Evolutionary conservation across 37 sponge, comb jelly and placozoan species (phyloP), one percentile per base, ranked within the genome.

Genomic region (Spongilla lacustris): DNA sequence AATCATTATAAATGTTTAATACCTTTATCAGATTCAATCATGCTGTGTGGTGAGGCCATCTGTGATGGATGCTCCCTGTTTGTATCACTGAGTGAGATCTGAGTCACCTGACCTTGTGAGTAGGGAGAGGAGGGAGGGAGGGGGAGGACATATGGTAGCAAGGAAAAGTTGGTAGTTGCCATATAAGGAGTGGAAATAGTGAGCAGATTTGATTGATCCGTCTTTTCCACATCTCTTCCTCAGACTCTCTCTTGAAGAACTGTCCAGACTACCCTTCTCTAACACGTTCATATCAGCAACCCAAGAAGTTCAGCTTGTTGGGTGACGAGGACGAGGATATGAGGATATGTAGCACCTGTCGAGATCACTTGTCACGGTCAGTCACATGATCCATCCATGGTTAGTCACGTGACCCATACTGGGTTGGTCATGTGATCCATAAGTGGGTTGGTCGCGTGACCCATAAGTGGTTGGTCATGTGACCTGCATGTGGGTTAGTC

Each of bases 31-130:
- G 41, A 9, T 41, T 41, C 41, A 41, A 41, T 41, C 41, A n/a
- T 94, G 2, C 73, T 94, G 66, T 94, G 94, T 86, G 97, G 97
- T n/a, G 81, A 74, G 25, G 83, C 93, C 86, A 96, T 94, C 36
- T 96, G 97, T 78, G 88, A 90, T 38, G 81, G 78, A 28, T 96
- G 97, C 81, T 96, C 97, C 19, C 28, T 68, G 19, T 93, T 94
- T 79, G 74, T 94, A 50, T 50, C 79, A 25, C 73, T 88, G 30
- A 58, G 50, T 12, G 87, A 91, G 36, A 84, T 90, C 29, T 87
- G 26, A 84, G 89, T 73, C 9, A 22, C 31, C 74, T 29, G 38
- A 36, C 34, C 25, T 27, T 29, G 24, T 23, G 26, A 28, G 21
- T 23, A 36, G 9, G 36, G 75, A 69, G 22, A 58, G 38, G 2